A percentile compares a stretch with the other conserved stretches of the same genome.
phyloP scores from a whole-genome alignment of 2,113 vertebrate genomes.

The Muntiacus reevesi region DNA sequence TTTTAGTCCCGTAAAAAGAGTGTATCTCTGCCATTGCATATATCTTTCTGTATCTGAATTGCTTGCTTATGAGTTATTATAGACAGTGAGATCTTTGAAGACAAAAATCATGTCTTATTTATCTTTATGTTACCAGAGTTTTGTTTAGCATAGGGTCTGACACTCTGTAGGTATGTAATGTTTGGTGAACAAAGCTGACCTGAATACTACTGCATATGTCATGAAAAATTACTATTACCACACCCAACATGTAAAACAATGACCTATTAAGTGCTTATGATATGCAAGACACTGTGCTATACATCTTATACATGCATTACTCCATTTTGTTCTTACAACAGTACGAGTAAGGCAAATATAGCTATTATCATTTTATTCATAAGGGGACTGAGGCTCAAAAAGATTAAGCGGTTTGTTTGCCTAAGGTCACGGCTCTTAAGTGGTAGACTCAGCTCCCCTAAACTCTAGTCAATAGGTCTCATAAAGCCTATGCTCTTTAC shows the following conservation, averaged over 20 bases:
- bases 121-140: not conserved
- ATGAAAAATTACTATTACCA: not conserved
- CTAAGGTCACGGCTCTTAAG: not conserved
- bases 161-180: not conserved
- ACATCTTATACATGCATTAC: not conserved
- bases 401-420: not conserved
- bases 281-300: not conserved
- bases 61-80: not conserved
- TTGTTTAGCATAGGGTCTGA: not conserved
- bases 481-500: not conserved
- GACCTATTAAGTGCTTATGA: not conserved
- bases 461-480: not conserved
- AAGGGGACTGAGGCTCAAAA: not conserved
- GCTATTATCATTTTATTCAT: not conserved
- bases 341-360: not conserved
- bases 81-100: not conserved
- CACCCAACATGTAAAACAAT: not conserved
- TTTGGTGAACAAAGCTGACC: not conserved
- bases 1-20: not conserved
- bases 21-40: not conserved
- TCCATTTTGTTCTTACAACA: not conserved
- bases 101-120: not conserved
- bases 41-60: not conserved
- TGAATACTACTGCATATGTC: not conserved
- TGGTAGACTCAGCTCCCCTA: not conserved